Percentiles rank a stretch among this genome's conserved stretches.
phyloP scores from a whole-genome alignment of 2,113 vertebrate genomes.

The Odontophorus gujanensis region DNA sequence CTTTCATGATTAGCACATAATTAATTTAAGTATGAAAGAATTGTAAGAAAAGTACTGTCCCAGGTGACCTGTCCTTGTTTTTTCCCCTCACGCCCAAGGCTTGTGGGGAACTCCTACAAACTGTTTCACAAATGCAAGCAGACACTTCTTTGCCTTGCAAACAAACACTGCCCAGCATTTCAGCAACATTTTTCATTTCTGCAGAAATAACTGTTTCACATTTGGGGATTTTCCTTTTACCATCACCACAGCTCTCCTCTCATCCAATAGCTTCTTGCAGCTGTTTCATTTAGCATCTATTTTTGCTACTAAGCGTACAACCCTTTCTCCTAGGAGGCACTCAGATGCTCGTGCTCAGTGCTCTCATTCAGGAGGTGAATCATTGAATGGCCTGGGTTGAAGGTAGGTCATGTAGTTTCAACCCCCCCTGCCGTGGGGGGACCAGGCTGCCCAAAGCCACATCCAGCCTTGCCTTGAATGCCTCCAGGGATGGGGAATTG shows the following conservation, averaged over 20 bases:
- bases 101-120: rapidly evolving
- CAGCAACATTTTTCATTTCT: neutral
- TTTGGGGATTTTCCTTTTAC: neutral
- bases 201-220: neutral
- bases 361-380: neutral
- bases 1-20: neutral
- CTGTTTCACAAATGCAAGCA: neutral
- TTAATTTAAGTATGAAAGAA: neutral
- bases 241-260: neutral
- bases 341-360: too few species aligned
- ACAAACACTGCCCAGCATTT: neutral
- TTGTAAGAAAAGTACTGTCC: neutral
- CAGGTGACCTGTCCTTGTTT: neutral
- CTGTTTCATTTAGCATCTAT: neutral
- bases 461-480: too few species aligned
- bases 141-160: neutral
- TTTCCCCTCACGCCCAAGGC: neutral
- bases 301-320: neutral
- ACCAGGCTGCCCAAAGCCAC: too few species aligned
- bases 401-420: too few species aligned
- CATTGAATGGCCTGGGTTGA: too few species aligned
- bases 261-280: neutral
- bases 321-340: neutral
- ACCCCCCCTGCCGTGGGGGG: too few species aligned
- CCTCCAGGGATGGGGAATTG: too few species aligned